Evolutionary conservation across 2,797 vertebrate genomes (phyloP), one percentile per base, ranked within the genome.

Genomic region (Eospalax fontanierii): DNA sequence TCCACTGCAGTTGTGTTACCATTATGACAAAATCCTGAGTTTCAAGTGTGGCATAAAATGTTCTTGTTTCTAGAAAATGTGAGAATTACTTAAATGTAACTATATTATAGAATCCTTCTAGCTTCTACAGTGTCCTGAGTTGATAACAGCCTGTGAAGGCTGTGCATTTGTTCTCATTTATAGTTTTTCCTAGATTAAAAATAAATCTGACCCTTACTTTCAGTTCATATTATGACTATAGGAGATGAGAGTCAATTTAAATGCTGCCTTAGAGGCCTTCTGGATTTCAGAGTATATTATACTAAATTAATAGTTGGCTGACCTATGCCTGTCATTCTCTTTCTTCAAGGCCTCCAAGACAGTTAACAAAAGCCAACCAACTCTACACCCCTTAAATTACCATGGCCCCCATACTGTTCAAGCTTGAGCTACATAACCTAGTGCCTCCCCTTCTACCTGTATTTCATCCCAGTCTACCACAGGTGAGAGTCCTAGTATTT

Each of bases 321-420:
- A 96, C 66, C 33, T 88, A 7, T 96, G 83, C 54, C 90, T 95
- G 50, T 90, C 91, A 95, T 97, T 96, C 84, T 95, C 35, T 96
- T 96, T 96, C 87, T 94, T 97, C 57, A 97, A 95, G 83, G 61
- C 91, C 92, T 97, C 84, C 87, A 93, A 93, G 85, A 93, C 85
- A 96, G 59, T 96, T 92, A 95, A 93, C 74, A 96, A 95, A 97
- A 96, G 46, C 90, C 90, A 97, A 63, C 63, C 86, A 95, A 88
- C 74, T 95, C 59, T 95, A 86, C 38, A 26, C 74, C 92, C 88
- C 78, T 93, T 91, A 96, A 90, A 87, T 95, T 97, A 96, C 73
- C 76, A 87, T 94, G 91, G 75, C 63, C 84, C 71, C 91, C 57
- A 95, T 93, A 94, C 81, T 96, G 54, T 96, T 96, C 82, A 93